Base-by-base conservation (phyloP, 2,888 invertebrate genomes). In the Apamea monoglypha region DNA sequence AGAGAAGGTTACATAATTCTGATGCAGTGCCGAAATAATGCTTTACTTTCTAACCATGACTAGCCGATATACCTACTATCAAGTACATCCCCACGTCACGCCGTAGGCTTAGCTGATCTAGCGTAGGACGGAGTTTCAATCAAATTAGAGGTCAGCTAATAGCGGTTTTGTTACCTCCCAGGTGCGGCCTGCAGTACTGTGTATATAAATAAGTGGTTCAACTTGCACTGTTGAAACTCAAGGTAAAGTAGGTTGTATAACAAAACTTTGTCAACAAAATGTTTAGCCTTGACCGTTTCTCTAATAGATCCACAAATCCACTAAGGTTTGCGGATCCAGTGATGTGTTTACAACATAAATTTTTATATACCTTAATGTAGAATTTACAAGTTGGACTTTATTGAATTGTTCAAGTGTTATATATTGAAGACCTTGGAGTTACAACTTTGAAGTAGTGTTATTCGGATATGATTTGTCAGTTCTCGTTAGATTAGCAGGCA, bases 11-110 rank as follows among this genome's bases (percentile, higher is more conserved):
- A 53, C 44, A n/a, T 84, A n/a, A 70, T 47, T 56, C 40, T 50
- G n/a, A 71, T 68, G n/a, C 8, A 70, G 25, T 72, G 64, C 76
- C 71, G 56, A 79, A 72, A 47, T 72, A 83, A 56, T 67, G 32
- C 29, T 79, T 36, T 72, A 87, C 87, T 83, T 83, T 87, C 87
- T 76, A 86, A 79, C 64, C 64, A 21, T 69, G 68, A 59, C 29
- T 29, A n/a, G 56, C 12, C 50, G 18, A 63, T 73, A 50, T 8
- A 64, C 25, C 29, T 21, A 68, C 40, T 67, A 61, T 64, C 16
- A 40, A 56, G 32, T 73, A 50, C 12, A 18, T 21, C 8, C 32
- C 16, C 36, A 70, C 2, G 25, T 10, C 1, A 16, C 0, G 36
- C 0, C 5, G 12, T 36, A 25, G 64, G 6, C 36, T 32, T 32